phyloP scores from a whole-genome alignment of 2,888 invertebrate species.

The Myopa tessellatipennis region DNA sequence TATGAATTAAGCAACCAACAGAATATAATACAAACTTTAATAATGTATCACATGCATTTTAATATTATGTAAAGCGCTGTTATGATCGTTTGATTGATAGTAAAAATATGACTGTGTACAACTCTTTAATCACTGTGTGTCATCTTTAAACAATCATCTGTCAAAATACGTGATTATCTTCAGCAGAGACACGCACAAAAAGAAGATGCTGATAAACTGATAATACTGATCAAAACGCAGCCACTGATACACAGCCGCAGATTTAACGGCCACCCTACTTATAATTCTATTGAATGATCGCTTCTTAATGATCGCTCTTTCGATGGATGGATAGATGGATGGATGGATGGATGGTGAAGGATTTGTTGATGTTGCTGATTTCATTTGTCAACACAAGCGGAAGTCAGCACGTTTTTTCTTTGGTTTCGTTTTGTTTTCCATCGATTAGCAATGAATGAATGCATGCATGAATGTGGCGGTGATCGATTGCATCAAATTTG shows the following conservation, averaged over 20 bases:
- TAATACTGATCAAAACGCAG: not conserved
- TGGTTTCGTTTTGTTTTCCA: not conserved
- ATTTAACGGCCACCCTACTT: not conserved
- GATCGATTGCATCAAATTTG: conserved; percentile 44
- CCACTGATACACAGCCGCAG: conserved; percentile 13
- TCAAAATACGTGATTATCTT: too few relatives aligned
- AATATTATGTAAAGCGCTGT: too few relatives aligned
- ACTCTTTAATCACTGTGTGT: too few relatives aligned
- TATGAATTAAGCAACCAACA: too few relatives aligned
- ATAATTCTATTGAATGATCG: not conserved
- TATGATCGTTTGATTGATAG: too few relatives aligned
- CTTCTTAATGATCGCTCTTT: not conserved
- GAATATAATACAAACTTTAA: too few relatives aligned
- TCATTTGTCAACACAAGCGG: not conserved
- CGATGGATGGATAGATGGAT: not conserved
- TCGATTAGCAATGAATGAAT: not conserved
- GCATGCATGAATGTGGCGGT: conserved; percentile 7
- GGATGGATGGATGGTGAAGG: not conserved
- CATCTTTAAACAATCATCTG: too few relatives aligned
- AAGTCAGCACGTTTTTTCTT: not conserved
- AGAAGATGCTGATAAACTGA: too few relatives aligned
- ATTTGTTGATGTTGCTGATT: not conserved
- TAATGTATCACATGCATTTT: too few relatives aligned
- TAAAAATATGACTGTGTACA: too few relatives aligned
- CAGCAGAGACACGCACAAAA: too few relatives aligned